Conservation (phyloP, 2,888 invertebrate genomes). For the Aproaerema taeniolella region DNA sequence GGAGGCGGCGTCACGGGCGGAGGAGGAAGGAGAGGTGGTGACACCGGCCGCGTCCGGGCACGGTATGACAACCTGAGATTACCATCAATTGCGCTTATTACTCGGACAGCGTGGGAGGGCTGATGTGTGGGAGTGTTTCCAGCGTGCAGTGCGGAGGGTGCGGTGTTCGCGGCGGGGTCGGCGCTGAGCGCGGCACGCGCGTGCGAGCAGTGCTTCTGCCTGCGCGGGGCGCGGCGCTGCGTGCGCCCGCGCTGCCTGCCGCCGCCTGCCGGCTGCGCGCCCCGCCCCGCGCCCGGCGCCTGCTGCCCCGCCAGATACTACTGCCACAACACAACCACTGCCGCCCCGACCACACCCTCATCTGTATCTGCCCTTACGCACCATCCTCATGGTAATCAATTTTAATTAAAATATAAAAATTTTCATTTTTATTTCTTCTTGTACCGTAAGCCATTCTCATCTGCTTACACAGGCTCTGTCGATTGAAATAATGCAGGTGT, state of each 20-base stretch:
- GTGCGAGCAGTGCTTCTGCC: constrained; percentile 94
- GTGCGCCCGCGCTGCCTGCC: constrained; percentile 88
- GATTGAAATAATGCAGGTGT: too few species aligned
- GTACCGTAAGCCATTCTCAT: not conserved
- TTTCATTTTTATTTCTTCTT: not conserved
- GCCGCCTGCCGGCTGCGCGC: constrained; percentile 81
- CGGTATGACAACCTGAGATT: constrained; percentile 7
- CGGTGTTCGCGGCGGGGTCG: constrained; percentile 86
- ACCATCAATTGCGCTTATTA: not conserved
- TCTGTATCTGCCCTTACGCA: constrained; percentile 14
- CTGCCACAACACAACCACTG: too few species aligned
- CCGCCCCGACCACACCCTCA: too few species aligned
- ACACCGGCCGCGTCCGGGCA: constrained; percentile 2
- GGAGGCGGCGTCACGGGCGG: constrained; percentile 37
- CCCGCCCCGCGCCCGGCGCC: constrained; percentile 78
- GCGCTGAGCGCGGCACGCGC: constrained; percentile 87
- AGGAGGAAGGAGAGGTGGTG: constrained; percentile 13
- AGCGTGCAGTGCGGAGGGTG: constrained; percentile 85
- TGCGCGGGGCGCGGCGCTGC: constrained; percentile 84
- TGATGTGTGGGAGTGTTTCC: constrained; percentile 42
- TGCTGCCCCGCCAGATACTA: constrained; percentile 82
- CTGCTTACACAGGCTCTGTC: too few species aligned
- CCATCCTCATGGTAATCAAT: not conserved
- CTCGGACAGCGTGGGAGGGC: constrained; percentile 13
- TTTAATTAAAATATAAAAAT: not conserved